A percentile compares a stretch with the other conserved stretches of the same genome.
These are phyloP conservation scores for Leptopilina boulardi DNA, from an alignment of 1,140 invertebrate genomes.

Conservation along the genomic window DNA sequence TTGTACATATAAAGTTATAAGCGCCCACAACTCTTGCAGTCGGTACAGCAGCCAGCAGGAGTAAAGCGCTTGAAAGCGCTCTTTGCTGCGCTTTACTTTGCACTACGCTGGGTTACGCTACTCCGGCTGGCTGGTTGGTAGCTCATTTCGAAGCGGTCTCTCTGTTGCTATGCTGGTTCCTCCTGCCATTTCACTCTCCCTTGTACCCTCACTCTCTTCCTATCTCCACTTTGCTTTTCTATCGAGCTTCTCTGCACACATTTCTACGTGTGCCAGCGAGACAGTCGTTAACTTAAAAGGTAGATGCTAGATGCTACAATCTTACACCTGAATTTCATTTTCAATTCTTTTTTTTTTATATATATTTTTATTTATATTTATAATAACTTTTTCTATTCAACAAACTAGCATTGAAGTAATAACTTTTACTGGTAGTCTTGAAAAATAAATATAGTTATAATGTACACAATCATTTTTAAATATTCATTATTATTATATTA, in stretches of 20 bases:
- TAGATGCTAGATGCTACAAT: slow-evolving; percentile 8
- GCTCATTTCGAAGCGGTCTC: slow-evolving; percentile 71
- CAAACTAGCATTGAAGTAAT: background rate
- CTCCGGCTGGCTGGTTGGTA: slow-evolving; percentile 64
- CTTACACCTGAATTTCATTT: slow-evolving; percentile 11
- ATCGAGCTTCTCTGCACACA: slow-evolving; percentile 1
- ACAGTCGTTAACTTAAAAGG: slow-evolving; percentile 28
- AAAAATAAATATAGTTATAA: too few species aligned
- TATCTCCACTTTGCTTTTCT: slow-evolving; percentile 31
- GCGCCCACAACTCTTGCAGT: slow-evolving; percentile 49
- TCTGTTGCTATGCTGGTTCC: slow-evolving; percentile 75
- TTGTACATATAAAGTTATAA: slow-evolving; percentile 44
- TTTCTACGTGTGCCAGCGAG: slow-evolving; percentile 23
- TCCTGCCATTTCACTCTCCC: slow-evolving; percentile 50
- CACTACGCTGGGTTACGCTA: slow-evolving; percentile 38
- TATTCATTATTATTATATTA: too few species aligned
- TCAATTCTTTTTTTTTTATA: slow-evolving; percentile 44
- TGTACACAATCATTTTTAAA: too few species aligned
- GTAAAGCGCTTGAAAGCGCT: slow-evolving; percentile 37
- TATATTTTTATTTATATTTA: too few species aligned
- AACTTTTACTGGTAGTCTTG: too few species aligned
- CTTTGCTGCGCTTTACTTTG: background rate
- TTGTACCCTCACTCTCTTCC: slow-evolving; percentile 46
- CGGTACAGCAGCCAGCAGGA: slow-evolving; percentile 58
- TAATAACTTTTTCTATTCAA: slow-evolving; percentile 38